Conservation (phyloP, 2,797 vertebrate species). For the Coranthus polyacanthus region DNA sequence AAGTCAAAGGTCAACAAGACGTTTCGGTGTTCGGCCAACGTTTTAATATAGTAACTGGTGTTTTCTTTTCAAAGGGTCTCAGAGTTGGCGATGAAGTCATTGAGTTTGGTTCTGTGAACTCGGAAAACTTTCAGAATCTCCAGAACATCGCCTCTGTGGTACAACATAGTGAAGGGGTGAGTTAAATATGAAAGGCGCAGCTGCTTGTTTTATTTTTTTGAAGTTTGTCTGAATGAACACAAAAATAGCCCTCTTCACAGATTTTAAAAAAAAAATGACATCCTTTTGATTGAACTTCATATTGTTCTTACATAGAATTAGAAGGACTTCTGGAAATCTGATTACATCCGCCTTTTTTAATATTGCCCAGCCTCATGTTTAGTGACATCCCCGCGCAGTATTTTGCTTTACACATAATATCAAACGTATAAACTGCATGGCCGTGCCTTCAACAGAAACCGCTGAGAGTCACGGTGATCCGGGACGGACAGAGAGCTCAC, state of each 20-base stretch:
- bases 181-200: too few relatives aligned
- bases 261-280: too few relatives aligned
- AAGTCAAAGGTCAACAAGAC: too few relatives aligned
- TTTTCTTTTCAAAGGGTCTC: conserved; percentile 86
- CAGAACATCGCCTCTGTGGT: conserved; percentile 93
- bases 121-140: conserved; percentile 92
- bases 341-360: too few relatives aligned
- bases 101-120: conserved; percentile 94
- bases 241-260: too few relatives aligned
- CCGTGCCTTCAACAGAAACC: conserved; percentile 85
- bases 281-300: background rate
- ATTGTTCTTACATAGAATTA: background rate
- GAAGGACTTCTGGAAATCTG: background rate
- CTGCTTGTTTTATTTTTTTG: too few relatives aligned
- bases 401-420: background rate
- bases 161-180: conserved; percentile 95
- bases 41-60: conserved; percentile 1
- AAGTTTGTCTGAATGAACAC: too few relatives aligned
- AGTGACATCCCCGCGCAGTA: too few relatives aligned
- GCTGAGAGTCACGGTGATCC: conserved; percentile 88
- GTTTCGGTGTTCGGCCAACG: background rate
- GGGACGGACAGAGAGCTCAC: conserved; percentile 85
- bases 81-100: conserved; percentile 91
- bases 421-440: conserved; percentile 1
- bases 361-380: too few relatives aligned